phyloP scores from a whole-genome alignment of 2,888 invertebrate species.

The Sinelater perroti region DNA sequence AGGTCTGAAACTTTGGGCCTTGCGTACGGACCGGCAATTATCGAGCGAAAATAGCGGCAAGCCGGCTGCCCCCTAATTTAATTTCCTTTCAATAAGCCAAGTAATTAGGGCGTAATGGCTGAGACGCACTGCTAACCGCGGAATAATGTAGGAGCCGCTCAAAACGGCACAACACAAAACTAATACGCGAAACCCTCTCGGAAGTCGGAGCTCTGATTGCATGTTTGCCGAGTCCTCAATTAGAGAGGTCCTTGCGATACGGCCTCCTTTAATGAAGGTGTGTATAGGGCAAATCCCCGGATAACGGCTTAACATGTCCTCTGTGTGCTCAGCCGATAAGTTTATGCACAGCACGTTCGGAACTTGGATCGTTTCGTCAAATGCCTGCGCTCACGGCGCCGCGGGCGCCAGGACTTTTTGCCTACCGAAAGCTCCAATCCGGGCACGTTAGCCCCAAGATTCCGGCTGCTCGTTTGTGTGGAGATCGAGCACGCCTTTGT shows the following conservation, averaged over 20 bases:
- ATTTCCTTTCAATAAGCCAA: too few relatives aligned
- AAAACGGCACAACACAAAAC: slow-evolving; percentile 32
- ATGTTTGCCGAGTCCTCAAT: slow-evolving; percentile 44
- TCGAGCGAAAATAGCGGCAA: too few relatives aligned
- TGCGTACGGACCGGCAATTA: too few relatives aligned
- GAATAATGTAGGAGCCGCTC: slow-evolving; percentile 27
- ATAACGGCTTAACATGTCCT: slow-evolving; percentile 39
- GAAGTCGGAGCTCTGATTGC: slow-evolving; percentile 43
- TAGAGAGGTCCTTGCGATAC: slow-evolving; percentile 42
- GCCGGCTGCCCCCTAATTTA: too few relatives aligned
- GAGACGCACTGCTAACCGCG: slow-evolving; percentile 23
- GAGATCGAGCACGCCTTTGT: slow-evolving; percentile 26
- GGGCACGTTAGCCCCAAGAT: too few relatives aligned
- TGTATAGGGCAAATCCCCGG: slow-evolving; percentile 41
- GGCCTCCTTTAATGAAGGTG: slow-evolving; percentile 44
- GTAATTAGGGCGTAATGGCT: slow-evolving; percentile 18
- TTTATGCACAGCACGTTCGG: slow-evolving; percentile 40
- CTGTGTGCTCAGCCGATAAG: slow-evolving; percentile 37
- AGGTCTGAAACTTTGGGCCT: too few relatives aligned
- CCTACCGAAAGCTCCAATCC: too few relatives aligned
- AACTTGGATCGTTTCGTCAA: slow-evolving; percentile 32
- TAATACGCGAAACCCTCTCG: slow-evolving; percentile 36
- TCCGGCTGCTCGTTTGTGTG: too few relatives aligned
- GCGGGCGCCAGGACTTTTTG: too few relatives aligned
- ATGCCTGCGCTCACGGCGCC: too few relatives aligned